These are phyloP conservation scores for Pangasianodon hypophthalmus DNA, from an alignment of 2,113 vertebrate genomes.

Conservation along the genomic window DNA sequence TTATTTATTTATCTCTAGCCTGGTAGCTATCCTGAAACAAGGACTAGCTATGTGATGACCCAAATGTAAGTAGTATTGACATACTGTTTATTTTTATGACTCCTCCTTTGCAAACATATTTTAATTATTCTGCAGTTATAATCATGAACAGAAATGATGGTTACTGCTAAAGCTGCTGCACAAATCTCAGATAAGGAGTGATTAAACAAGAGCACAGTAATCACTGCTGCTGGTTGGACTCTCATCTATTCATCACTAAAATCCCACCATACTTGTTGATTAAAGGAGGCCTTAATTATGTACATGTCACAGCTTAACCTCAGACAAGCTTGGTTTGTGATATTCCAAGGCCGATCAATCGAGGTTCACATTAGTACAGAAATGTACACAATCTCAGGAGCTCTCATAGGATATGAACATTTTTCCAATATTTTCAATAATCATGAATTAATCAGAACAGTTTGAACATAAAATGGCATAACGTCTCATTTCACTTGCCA, in stretches of 20 bases:
- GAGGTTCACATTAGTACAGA: neutral
- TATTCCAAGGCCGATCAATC: neutral
- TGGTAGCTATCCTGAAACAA: neutral
- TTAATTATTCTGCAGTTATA: neutral
- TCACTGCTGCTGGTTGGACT: neutral
- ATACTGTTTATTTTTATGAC: neutral
- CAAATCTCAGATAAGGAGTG: neutral
- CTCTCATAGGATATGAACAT: neutral
- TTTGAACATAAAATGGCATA: slow-evolving; percentile 33
- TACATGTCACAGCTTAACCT: neutral
- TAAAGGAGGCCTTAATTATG: neutral
- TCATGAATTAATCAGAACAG: slow-evolving; percentile 43
- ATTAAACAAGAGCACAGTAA: neutral
- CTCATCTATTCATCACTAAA: neutral
- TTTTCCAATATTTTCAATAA: slow-evolving; percentile 23
- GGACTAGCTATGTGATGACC: neutral
- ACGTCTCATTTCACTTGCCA: slow-evolving; percentile 42
- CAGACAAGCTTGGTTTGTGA: neutral
- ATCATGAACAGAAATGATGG: neutral
- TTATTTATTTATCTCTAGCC: neutral
- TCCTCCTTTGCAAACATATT: neutral
- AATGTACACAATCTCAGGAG: neutral
- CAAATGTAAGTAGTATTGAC: neutral
- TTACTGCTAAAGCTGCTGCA: neutral
- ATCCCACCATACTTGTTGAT: neutral